These are phyloP conservation scores for Eugnorisma glareosa DNA, from an alignment of 2,888 invertebrate species.

Conservation along the genomic window DNA sequence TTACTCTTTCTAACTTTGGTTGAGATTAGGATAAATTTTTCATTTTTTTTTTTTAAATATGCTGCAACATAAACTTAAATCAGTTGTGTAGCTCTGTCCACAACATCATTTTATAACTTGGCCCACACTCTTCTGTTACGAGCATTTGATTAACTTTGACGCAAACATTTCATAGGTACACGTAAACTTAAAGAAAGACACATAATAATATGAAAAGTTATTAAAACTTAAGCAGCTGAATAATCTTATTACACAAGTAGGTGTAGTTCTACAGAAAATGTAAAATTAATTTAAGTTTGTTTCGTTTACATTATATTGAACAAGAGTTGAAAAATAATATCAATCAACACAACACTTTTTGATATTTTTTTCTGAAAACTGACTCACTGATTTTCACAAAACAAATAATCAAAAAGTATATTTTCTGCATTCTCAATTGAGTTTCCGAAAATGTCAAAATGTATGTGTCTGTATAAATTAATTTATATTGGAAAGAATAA, in stretches of 20 bases:
- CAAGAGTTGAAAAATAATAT: neutral
- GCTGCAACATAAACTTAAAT: neutral
- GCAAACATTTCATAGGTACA: neutral
- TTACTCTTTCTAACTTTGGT: neutral
- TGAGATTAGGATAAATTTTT: neutral
- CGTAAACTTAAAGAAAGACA: constrained; percentile 13
- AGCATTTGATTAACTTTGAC: constrained; percentile 38
- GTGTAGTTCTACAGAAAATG: neutral
- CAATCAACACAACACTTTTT: too few relatives aligned
- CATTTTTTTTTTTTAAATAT: too few relatives aligned
- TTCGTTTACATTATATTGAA: neutral
- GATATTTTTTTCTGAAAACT: too few relatives aligned
- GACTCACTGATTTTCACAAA: too few relatives aligned
- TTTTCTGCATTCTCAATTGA: too few relatives aligned
- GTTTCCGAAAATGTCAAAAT: too few relatives aligned
- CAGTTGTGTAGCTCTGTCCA: neutral
- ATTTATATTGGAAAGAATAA: too few relatives aligned
- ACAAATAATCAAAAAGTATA: too few relatives aligned
- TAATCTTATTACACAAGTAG: neutral
- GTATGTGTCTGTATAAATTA: too few relatives aligned
- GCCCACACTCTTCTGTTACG: constrained; percentile 15
- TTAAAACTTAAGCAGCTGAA: neutral
- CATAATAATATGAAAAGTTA: neutral
- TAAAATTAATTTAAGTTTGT: neutral
- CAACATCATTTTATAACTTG: neutral